These are phyloP conservation scores for Andrena dorsata DNA, from an alignment of 2,888 invertebrate species.

Conservation along the genomic window DNA sequence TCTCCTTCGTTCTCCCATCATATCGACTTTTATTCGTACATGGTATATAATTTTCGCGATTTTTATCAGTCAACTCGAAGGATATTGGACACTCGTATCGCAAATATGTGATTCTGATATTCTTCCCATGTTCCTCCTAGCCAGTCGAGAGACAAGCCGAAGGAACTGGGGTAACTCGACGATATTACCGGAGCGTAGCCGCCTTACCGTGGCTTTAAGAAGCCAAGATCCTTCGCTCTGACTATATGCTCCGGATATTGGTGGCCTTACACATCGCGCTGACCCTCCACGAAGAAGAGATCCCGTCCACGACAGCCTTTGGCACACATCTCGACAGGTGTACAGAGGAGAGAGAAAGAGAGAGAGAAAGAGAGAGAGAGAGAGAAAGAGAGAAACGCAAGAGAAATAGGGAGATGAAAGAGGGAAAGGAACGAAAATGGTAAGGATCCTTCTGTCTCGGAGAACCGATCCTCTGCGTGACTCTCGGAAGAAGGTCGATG, in stretches of 20 bases:
- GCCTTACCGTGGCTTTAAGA: neutral
- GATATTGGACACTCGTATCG: too few species aligned
- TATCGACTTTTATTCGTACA: neutral
- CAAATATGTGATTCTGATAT: too few species aligned
- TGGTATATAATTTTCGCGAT: too few species aligned
- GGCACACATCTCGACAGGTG: too few species aligned
- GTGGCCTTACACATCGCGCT: neutral
- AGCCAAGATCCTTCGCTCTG: neutral
- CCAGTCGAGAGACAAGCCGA: neutral
- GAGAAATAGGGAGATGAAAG: conserved; percentile 10
- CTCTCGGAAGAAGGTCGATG: conserved; percentile 22
- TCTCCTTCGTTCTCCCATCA: neutral
- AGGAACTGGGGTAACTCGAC: neutral
- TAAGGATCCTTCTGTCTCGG: neutral
- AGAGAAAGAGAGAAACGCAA: conserved; percentile 14
- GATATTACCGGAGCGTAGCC: neutral
- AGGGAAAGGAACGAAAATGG: neutral
- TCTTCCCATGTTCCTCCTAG: too few species aligned
- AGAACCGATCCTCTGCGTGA: neutral
- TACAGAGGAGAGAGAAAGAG: too few species aligned
- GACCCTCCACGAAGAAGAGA: neutral
- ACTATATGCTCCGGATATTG: neutral
- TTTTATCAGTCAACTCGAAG: too few species aligned
- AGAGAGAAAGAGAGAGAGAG: conserved; percentile 2
- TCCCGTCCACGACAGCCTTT: neutral